Evolutionary conservation across 2,888 invertebrate species (phyloP).

Genomic region (Argyresthia albistria): DNA sequence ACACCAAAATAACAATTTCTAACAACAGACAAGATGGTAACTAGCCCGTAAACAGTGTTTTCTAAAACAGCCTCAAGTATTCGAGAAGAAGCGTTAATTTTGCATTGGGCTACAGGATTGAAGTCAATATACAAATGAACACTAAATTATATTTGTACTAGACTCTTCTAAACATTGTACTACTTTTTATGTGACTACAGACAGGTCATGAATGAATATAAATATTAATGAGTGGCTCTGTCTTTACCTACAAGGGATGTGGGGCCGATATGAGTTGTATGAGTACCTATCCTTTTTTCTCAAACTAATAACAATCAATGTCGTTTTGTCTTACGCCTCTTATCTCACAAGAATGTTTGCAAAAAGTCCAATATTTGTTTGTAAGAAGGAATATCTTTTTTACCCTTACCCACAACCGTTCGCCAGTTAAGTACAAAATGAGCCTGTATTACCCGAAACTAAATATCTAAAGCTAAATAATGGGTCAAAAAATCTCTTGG

Average conservation of each 20-base stretch:
- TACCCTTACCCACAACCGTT: not conserved
- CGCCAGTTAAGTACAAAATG: not conserved
- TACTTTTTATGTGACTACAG: too few species aligned
- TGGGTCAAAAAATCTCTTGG: too few species aligned
- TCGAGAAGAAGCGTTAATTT: not conserved
- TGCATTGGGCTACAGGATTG: not conserved
- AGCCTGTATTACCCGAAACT: not conserved
- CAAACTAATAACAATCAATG: too few species aligned
- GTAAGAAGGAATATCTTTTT: not conserved
- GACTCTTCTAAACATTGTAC: too few species aligned
- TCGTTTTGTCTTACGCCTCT: too few species aligned
- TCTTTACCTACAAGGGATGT: too few species aligned
- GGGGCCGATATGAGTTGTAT: too few species aligned
- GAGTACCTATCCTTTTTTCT: too few species aligned
- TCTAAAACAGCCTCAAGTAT: not conserved
- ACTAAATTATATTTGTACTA: conserved; percentile 8
- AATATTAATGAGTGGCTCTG: too few species aligned
- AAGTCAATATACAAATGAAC: not conserved
- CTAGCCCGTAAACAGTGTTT: not conserved
- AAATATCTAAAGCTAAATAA: not conserved
- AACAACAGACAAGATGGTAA: conserved; percentile 1
- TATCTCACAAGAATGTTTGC: too few species aligned
- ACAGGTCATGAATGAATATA: too few species aligned
- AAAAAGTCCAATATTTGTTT: too few species aligned
- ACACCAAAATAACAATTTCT: conserved; percentile 1